phyloP scores from a whole-genome alignment of 2,888 invertebrate genomes.

The Xestia xanthographa region DNA sequence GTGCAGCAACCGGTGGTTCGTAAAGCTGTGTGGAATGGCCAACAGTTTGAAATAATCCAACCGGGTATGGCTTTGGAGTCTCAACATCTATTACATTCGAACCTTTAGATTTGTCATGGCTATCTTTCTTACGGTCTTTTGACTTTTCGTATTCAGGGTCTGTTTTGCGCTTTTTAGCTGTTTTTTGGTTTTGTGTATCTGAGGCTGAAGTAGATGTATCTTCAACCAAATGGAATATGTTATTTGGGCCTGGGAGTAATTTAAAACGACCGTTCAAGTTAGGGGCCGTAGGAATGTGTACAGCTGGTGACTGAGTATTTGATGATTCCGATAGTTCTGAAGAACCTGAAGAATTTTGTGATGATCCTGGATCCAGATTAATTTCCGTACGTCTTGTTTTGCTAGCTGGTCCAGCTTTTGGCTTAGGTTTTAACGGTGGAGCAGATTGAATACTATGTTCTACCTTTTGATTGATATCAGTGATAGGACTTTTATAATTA shows the following conservation, averaged over 20 bases:
- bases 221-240: slow-evolving; percentile 83
- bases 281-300: slow-evolving; percentile 77
- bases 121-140: slow-evolving; percentile 46
- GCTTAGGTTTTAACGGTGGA: slow-evolving; percentile 72
- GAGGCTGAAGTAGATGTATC: slow-evolving; percentile 64
- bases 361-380: slow-evolving; percentile 49
- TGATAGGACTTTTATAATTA: neutral
- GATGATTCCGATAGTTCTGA: slow-evolving; percentile 47
- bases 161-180: slow-evolving; percentile 53
- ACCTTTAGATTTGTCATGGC: slow-evolving; percentile 37
- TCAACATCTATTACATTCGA: slow-evolving; percentile 72
- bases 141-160: slow-evolving; percentile 40
- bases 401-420: slow-evolving; percentile 85
- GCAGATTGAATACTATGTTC: slow-evolving; percentile 27
- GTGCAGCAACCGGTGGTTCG: slow-evolving; percentile 42
- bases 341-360: slow-evolving; percentile 25
- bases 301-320: slow-evolving; percentile 66
- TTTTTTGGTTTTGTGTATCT: slow-evolving; percentile 46
- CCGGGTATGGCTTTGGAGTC: slow-evolving; percentile 82
- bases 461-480: slow-evolving; percentile 13
- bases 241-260: slow-evolving; percentile 85
- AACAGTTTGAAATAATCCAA: slow-evolving; percentile 84
- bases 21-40: slow-evolving; percentile 70
- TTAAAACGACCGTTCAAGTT: slow-evolving; percentile 82
- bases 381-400: slow-evolving; percentile 72